A percentile compares a stretch with the other conserved stretches of the same genome.
Conservation (phyloP, 1,140 invertebrate species). For the Platyscapa corneri region DNA sequence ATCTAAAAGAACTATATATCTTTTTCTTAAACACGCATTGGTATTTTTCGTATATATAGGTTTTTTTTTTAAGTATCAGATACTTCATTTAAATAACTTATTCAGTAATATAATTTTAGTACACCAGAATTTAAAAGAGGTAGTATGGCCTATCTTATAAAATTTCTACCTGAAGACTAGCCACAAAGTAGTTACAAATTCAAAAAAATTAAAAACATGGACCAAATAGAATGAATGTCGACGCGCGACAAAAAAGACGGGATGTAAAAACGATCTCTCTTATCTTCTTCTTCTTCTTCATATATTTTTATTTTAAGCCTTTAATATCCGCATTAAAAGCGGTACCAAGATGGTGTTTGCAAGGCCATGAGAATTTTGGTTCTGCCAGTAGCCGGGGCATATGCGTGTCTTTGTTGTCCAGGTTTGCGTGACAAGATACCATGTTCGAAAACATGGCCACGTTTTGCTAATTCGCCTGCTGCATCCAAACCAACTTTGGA, state of each 20-base stretch:
- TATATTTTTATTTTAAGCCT: background rate
- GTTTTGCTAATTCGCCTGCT: conserved; percentile 66
- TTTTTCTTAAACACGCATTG: background rate
- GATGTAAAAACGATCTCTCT: too few relatives aligned
- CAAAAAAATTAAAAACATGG: background rate
- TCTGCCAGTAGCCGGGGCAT: conserved; percentile 64
- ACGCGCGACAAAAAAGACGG: background rate
- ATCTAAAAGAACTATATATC: background rate
- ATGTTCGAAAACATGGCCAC: conserved; percentile 69
- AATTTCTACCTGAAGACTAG: background rate
- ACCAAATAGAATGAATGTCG: background rate
- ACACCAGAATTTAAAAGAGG: background rate
- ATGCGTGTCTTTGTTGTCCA: conserved; percentile 59
- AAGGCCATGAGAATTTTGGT: conserved; percentile 70
- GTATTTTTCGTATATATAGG: background rate
- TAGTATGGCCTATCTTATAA: background rate
- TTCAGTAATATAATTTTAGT: background rate
- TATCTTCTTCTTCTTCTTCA: too few relatives aligned
- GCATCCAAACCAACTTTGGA: conserved; percentile 69
- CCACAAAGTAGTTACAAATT: background rate
- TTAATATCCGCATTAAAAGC: conserved; percentile 60
- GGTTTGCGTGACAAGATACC: conserved; percentile 67
- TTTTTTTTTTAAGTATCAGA: background rate
- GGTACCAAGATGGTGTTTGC: conserved; percentile 72
- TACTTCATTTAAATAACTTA: background rate